Percentiles rank a stretch among this genome's conserved stretches.
Evolutionary conservation across 2,797 vertebrate genomes (phyloP).

Genomic region (Lepilemur ruficaudatus): DNA sequence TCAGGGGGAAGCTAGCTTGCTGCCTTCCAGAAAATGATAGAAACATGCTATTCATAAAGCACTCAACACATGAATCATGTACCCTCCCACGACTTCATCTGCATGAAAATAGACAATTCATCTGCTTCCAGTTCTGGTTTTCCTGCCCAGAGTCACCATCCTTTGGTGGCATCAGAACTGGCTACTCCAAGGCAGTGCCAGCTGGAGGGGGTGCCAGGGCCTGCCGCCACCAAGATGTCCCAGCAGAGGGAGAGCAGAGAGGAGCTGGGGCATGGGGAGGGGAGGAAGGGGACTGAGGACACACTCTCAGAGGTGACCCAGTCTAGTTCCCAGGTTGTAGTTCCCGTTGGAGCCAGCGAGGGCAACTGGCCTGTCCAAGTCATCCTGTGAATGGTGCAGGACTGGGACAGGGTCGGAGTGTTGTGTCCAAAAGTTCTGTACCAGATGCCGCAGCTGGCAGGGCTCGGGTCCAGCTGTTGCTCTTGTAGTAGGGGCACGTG

Average conservation of each 20-base stretch:
- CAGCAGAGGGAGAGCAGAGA: background rate
- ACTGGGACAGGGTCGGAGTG: background rate
- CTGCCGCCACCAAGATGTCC: background rate
- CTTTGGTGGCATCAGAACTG: conserved; percentile 43
- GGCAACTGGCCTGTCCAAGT: background rate
- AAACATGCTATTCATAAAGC: conserved; percentile 10
- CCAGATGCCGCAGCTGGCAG: background rate
- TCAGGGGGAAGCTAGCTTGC: background rate
- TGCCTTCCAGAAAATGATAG: conserved; percentile 62
- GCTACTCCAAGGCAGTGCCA: conserved; percentile 2
- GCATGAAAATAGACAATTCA: conserved; percentile 53
- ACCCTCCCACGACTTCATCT: conserved; percentile 50
- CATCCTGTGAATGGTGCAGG: background rate
- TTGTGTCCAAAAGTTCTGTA: background rate
- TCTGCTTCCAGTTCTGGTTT: conserved; percentile 47
- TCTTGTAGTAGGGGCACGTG: background rate
- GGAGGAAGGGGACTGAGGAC: background rate
- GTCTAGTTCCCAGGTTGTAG: background rate
- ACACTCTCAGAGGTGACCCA: background rate
- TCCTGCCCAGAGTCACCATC: conserved; percentile 62
- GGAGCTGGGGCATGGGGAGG: background rate
- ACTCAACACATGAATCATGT: conserved; percentile 28
- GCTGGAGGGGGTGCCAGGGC: background rate
- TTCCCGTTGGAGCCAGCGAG: background rate
- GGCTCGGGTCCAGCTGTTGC: background rate